Conservation (phyloP, 2,113 vertebrate species). For the Tauraco erythrolophus region DNA sequence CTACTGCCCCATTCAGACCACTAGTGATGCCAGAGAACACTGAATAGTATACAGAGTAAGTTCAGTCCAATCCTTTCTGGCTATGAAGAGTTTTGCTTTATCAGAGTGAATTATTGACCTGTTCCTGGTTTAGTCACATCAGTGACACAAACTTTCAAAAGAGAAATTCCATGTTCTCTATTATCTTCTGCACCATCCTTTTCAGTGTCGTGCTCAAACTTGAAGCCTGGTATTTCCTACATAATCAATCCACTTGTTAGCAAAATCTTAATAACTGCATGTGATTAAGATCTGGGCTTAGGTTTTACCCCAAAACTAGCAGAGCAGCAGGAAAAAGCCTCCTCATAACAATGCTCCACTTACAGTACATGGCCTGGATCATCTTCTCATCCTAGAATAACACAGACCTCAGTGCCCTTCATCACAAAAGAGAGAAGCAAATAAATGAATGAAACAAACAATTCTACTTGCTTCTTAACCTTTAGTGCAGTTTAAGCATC, state of each 20-base stretch:
- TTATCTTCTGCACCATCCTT: not conserved
- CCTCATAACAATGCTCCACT: not conserved
- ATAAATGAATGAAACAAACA: not conserved
- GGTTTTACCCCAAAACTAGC: not conserved
- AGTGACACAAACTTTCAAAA: not conserved
- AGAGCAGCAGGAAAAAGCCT: not conserved
- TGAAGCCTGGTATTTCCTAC: not conserved
- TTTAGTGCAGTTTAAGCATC: not conserved
- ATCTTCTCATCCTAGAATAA: not conserved
- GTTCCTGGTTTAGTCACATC: not conserved
- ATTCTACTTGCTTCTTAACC: not conserved
- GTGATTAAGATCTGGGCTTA: not conserved
- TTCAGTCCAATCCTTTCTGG: not conserved
- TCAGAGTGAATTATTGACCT: not conserved
- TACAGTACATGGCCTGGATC: not conserved
- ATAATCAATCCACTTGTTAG: not conserved
- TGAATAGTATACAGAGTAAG: not conserved
- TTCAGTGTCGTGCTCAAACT: not conserved
- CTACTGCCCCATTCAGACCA: not conserved
- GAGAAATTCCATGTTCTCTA: not conserved
- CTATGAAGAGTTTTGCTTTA: not conserved
- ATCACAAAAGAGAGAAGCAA: not conserved
- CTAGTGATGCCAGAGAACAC: not conserved
- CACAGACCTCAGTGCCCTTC: not conserved
- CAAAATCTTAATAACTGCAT: not conserved